phyloP scores from a whole-genome alignment of 2,888 invertebrate genomes.

The Antheraea yamamai region DNA sequence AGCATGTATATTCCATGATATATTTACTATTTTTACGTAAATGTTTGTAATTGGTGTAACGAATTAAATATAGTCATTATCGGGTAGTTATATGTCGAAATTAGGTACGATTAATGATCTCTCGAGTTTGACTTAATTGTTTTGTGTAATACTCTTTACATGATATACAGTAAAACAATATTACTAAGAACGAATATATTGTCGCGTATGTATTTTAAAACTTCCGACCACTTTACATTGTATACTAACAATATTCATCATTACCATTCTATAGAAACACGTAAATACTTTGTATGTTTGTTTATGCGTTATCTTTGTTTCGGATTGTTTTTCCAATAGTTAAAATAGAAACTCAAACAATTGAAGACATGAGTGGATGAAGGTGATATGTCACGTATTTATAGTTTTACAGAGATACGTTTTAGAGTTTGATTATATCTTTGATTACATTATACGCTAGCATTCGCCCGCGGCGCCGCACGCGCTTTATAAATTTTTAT shows the following conservation, averaged over 20 bases:
- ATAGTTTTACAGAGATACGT: too few relatives aligned
- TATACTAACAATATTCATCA: neutral
- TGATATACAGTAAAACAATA: neutral
- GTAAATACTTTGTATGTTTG: neutral
- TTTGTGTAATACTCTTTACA: neutral
- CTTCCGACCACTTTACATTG: neutral
- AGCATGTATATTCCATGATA: slow-evolving; percentile 8
- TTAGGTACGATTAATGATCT: neutral
- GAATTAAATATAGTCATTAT: slow-evolving; percentile 4
- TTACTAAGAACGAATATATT: neutral
- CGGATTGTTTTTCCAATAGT: neutral
- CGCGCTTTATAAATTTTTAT: too few relatives aligned
- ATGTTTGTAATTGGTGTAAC: slow-evolving; percentile 9
- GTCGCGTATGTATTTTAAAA: neutral
- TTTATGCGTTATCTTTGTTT: neutral
- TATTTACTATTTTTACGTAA: slow-evolving; percentile 11
- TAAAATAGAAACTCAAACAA: neutral
- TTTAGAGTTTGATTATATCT: too few relatives aligned
- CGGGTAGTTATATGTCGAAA: neutral
- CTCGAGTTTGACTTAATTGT: neutral
- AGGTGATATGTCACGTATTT: too few relatives aligned
- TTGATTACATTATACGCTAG: too few relatives aligned
- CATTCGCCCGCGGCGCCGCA: too few relatives aligned
- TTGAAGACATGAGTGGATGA: neutral
- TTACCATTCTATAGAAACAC: neutral